phyloP scores from a whole-genome alignment of 2,888 invertebrate species.

The Phyllotreta striolata region DNA sequence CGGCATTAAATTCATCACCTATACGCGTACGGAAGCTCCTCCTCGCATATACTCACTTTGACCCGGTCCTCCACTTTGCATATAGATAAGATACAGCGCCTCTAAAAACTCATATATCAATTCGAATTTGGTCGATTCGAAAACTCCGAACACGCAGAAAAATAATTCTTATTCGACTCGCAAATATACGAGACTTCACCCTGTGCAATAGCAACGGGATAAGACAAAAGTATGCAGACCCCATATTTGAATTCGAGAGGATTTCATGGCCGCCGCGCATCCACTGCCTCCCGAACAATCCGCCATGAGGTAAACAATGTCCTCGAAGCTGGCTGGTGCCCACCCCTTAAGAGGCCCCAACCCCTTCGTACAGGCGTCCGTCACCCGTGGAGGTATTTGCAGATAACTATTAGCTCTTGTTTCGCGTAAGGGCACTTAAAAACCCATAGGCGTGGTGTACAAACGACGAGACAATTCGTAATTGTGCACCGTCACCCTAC shows the following conservation, averaged over 20 bases:
- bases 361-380: slow-evolving; percentile 6
- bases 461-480: slow-evolving; percentile 43
- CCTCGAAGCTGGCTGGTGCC: slow-evolving; percentile 3
- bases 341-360: slow-evolving; percentile 2
- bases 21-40: slow-evolving; percentile 12
- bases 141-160: too few species aligned
- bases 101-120: slow-evolving; percentile 8
- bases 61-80: slow-evolving; percentile 18
- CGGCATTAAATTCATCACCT: slow-evolving; percentile 28
- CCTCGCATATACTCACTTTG: slow-evolving; percentile 12
- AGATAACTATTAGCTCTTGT: slow-evolving; percentile 32
- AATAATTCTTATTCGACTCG: too few species aligned
- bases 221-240: too few species aligned
- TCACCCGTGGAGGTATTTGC: slow-evolving; percentile 33
- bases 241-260: neutral
- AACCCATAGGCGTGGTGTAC: slow-evolving; percentile 45
- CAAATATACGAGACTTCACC: too few species aligned
- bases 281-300: neutral
- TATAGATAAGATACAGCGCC: slow-evolving; percentile 14
- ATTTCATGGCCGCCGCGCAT: slow-evolving; percentile 1
- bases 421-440: slow-evolving; percentile 38
- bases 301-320: slow-evolving; percentile 19
- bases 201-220: too few species aligned
- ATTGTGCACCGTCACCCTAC: slow-evolving; percentile 11
- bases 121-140: neutral